Conservation (phyloP, 2,797 vertebrate genomes). For the Pseudochirops corinnae region DNA sequence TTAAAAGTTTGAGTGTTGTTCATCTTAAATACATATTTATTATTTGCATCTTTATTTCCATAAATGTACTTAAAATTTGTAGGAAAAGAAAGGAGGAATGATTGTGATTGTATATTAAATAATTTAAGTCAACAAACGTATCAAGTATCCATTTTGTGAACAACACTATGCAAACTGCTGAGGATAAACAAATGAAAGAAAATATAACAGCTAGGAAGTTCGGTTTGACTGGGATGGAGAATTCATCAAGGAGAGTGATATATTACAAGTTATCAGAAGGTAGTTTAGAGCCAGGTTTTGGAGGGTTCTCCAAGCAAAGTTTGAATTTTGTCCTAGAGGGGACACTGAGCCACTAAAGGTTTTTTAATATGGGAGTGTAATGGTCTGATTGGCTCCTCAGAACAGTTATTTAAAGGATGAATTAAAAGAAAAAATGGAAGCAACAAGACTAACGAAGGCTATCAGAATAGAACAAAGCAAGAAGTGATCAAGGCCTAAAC, state of each 20-base stretch:
- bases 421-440: neutral
- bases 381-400: neutral
- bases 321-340: neutral
- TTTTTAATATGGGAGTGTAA: neutral
- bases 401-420: neutral
- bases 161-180: neutral
- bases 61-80: constrained; percentile 40
- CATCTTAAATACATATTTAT: constrained; percentile 43
- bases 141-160: neutral
- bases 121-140: constrained; percentile 48
- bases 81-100: constrained; percentile 46
- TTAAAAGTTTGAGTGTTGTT: constrained; percentile 45
- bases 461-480: neutral
- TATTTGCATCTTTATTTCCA: constrained; percentile 40
- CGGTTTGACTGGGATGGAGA: neutral
- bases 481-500: neutral
- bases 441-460: neutral
- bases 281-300: neutral
- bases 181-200: neutral
- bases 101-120: constrained; percentile 45
- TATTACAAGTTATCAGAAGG: neutral
- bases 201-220: neutral
- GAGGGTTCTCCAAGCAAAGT: neutral
- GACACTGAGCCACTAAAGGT: neutral
- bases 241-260: neutral